These are phyloP conservation scores for Acipenser ruthenus DNA, from an alignment of 2,797 vertebrate genomes.

Conservation along the genomic window DNA sequence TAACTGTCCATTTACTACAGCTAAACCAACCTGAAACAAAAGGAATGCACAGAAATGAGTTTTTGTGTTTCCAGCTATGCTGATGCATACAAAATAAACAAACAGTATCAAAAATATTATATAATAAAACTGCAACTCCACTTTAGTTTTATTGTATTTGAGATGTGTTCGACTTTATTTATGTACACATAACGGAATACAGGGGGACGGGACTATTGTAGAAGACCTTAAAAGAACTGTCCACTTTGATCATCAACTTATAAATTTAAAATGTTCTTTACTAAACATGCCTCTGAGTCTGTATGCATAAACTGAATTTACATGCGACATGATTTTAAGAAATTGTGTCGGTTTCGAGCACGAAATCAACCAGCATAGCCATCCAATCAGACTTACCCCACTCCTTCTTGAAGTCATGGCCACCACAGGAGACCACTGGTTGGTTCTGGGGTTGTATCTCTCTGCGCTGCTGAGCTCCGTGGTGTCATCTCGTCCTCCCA, in stretches of 20 bases:
- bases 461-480: slow-evolving; percentile 96
- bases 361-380: neutral
- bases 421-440: slow-evolving; percentile 97
- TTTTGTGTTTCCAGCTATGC: too few species aligned
- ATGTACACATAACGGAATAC: too few species aligned
- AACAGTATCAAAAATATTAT: too few species aligned
- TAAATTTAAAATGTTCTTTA: too few species aligned
- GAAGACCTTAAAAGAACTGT: too few species aligned
- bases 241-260: too few species aligned
- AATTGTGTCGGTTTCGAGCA: too few species aligned
- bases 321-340: neutral
- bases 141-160: too few species aligned
- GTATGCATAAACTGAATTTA: neutral
- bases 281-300: neutral
- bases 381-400: slow-evolving; percentile 62
- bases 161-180: too few species aligned
- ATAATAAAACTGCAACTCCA: too few species aligned
- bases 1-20: slow-evolving; percentile 93
- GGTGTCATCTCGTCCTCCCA: slow-evolving; percentile 92
- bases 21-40: slow-evolving; percentile 79
- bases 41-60: neutral
- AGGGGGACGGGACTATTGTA: too few species aligned
- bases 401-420: slow-evolving; percentile 96
- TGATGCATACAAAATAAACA: too few species aligned
- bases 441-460: slow-evolving; percentile 92